Base-by-base conservation (phyloP, 2,113 vertebrate species). In the Pterocles gutturalis region DNA sequence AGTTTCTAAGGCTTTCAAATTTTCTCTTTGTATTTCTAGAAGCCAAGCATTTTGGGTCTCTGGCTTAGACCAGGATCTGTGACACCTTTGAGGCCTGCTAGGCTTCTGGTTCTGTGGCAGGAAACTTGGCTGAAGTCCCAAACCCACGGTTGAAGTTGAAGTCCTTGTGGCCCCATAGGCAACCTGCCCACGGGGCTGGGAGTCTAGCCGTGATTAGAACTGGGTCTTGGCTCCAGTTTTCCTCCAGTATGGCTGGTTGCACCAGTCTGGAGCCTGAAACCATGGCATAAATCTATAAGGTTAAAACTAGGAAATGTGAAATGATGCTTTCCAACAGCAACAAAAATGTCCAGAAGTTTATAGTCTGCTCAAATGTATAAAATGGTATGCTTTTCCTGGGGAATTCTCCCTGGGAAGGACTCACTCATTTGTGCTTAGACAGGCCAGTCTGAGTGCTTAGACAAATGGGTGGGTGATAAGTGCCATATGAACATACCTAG, bases 261-360 rank as follows among this genome's bases (percentile, higher is more conserved):
- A 95, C 67, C 90, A 88, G 48, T 61, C 93, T 72, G 54, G 54
- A 95, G 76, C 28, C 55, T 83, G 80, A 92, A 93, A 90, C 41
- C 38, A 62, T 58, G 60, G 83, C 64, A 89, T 80, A 86, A 89
- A 78, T 78, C 58, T 41, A 26, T 76, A 54, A 73, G 65, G 33
- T 36, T 92, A 62, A 82, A 92, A 58, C 58, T 67, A 67, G 82
- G 65, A 96, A 89, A 92, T 33, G 51, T 51, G 64, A 89, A 77
- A 77, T 34, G 5, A 33, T 70, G 67, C 67, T 78, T 96, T 96
- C 91, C 76, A 83, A 89, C n/a, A 70, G 67, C 80, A 92, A 88
- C 60, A 89, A 58, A 92, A 90, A 64, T 19, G 36, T 89, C 3
- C 38, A 89, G 73, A 78, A 76, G 61, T 82, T 91, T 94, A 60